phyloP scores from a whole-genome alignment of 2,797 vertebrate species.

The Helostoma temminkii region DNA sequence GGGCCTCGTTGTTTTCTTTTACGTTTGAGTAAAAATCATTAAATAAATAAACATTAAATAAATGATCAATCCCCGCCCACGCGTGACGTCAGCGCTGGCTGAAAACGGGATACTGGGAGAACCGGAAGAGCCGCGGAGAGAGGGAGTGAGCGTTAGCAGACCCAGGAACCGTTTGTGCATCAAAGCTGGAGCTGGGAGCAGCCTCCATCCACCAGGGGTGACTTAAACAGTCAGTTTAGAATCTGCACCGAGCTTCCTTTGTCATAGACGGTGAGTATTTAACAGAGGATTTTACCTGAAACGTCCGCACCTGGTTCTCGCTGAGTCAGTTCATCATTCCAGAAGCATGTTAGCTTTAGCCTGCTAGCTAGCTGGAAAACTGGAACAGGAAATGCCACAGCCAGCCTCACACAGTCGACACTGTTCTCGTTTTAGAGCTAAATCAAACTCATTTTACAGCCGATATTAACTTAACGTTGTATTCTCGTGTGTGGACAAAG shows the following conservation, averaged over 20 bases:
- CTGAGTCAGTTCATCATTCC: constrained; percentile 26
- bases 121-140: constrained; percentile 56
- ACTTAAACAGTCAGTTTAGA: background rate
- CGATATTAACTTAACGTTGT: background rate
- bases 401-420: background rate
- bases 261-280: constrained; percentile 53
- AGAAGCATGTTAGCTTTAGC: constrained; percentile 63
- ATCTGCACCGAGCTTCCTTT: constrained; percentile 9
- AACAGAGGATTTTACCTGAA: background rate
- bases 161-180: constrained; percentile 10
- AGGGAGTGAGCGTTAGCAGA: background rate
- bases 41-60: too few relatives aligned
- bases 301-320: background rate
- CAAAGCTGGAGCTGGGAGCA: background rate
- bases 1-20: too few relatives aligned
- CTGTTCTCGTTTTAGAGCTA: background rate
- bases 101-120: constrained; percentile 64
- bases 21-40: too few relatives aligned
- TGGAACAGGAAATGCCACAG: constrained; percentile 75
- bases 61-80: constrained; percentile 18
- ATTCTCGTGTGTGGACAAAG: background rate
- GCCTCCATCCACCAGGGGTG: constrained; percentile 10
- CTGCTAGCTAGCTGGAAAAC: constrained; percentile 40
- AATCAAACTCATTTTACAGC: background rate
- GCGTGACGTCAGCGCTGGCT: constrained; percentile 37